These are phyloP conservation scores for Bufo bufo DNA, from an alignment of 2,113 vertebrate species.

Conservation along the genomic window DNA sequence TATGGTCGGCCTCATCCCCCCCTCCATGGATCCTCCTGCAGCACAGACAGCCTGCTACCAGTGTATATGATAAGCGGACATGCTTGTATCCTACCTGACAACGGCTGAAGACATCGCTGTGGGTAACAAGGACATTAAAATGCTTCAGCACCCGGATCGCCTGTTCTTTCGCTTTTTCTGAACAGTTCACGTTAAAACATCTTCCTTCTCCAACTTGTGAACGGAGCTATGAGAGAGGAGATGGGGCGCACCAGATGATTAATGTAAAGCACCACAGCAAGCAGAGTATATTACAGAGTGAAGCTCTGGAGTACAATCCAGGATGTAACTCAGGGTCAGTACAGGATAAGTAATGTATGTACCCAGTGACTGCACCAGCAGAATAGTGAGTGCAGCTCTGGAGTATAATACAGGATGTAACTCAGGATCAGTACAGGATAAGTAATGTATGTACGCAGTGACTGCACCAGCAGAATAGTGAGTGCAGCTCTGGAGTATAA, in stretches of 20 bases:
- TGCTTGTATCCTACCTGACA: conserved; percentile 79
- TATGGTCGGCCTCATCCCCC: too few species aligned
- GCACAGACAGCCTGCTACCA: too few species aligned
- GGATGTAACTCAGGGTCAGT: neutral
- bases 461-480: too few species aligned
- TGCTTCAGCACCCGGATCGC: conserved; percentile 79
- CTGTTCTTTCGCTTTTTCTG: conserved; percentile 82
- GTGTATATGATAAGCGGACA: accelerated
- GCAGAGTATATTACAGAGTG: neutral
- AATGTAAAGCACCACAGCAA: neutral
- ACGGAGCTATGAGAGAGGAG: conserved; percentile 70
- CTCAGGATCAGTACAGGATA: too few species aligned
- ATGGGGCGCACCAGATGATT: neutral
- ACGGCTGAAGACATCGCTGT: conserved; percentile 81
- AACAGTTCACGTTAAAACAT: conserved; percentile 81
- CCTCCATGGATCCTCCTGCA: too few species aligned
- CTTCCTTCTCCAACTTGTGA: conserved; percentile 86
- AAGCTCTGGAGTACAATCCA: neutral
- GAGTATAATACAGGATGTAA: neutral
- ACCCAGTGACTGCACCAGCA: neutral
- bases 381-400: conserved; percentile 11
- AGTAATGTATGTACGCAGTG: too few species aligned
- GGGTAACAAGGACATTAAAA: conserved; percentile 77
- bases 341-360: neutral
- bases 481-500: too few species aligned